Evolutionary conservation across 2,888 invertebrate genomes (phyloP).

Genomic region (Tachystola acroxantha): DNA sequence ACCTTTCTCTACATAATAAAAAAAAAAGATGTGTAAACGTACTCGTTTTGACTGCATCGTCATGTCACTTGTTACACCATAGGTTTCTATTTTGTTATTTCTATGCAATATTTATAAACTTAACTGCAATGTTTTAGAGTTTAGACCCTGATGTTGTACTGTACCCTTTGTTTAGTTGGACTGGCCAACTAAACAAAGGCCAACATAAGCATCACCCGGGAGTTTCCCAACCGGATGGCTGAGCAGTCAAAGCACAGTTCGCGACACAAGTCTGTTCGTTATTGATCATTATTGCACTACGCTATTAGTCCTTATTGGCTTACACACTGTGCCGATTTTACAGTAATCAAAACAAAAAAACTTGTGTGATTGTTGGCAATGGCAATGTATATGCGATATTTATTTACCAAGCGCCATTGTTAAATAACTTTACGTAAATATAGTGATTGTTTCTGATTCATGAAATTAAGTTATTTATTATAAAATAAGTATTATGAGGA

Average conservation of each 20-base stretch:
- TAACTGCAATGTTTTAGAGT: too few species aligned
- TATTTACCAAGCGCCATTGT: neutral
- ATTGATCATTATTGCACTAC: neutral
- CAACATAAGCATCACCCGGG: too few species aligned
- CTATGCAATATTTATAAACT: too few species aligned
- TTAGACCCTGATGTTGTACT: too few species aligned
- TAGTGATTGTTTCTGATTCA: neutral
- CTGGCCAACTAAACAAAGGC: too few species aligned
- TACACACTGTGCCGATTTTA: neutral
- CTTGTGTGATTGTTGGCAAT: neutral
- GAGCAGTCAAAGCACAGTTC: slow-evolving; percentile 1
- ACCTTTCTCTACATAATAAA: too few species aligned
- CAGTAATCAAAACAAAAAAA: neutral
- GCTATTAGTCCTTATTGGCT: neutral
- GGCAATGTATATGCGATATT: neutral
- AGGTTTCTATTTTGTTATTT: too few species aligned
- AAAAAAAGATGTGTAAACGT: too few species aligned
- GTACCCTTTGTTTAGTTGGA: too few species aligned
- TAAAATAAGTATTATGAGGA: too few species aligned
- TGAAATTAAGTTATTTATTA: neutral
- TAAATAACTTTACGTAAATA: neutral
- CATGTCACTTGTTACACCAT: too few species aligned
- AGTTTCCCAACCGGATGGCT: slow-evolving; percentile 7
- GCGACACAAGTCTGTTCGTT: neutral
- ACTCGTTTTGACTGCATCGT: too few species aligned